Conservation (phyloP, 2,888 invertebrate species). For the Oithona nana region DNA sequence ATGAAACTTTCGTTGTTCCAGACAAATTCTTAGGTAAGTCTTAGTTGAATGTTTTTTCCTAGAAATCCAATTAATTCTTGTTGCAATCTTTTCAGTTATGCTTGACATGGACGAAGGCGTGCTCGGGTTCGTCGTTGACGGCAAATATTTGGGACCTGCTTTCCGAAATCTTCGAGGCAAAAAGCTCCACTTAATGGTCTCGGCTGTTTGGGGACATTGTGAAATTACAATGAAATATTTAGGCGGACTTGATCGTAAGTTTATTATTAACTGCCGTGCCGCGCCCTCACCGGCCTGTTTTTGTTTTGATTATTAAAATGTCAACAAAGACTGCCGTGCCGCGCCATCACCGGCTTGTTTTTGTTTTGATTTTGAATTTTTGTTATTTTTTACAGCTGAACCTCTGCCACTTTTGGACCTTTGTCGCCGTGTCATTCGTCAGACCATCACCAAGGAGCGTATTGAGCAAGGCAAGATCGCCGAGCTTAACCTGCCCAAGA, state of each 20-base stretch:
- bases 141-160: conserved; percentile 88
- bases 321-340: too few relatives aligned
- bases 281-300: too few relatives aligned
- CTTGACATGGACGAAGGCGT: conserved; percentile 99
- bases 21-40: conserved; percentile 13
- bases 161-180: conserved; percentile 92
- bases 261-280: too few relatives aligned
- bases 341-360: too few relatives aligned
- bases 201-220: conserved; percentile 99
- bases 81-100: conserved; percentile 40
- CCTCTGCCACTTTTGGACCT: conserved; percentile 94
- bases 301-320: too few relatives aligned
- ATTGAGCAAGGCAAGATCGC: conserved; percentile 46
- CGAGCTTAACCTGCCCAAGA: conserved; percentile 73
- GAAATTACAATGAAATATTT: conserved; percentile 98
- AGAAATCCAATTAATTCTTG: not conserved
- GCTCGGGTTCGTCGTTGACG: conserved; percentile 91
- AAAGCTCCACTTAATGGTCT: conserved; percentile 92
- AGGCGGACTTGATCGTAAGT: conserved; percentile 97
- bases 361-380: not conserved
- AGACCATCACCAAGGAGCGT: conserved; percentile 75
- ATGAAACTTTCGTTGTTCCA: conserved; percentile 56
- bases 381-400: conserved; percentile 50
- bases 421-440: conserved; percentile 85
- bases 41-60: not conserved